These are phyloP conservation scores for Mobula hypostoma DNA, from an alignment of 2,113 vertebrate genomes.

Conservation along the genomic window DNA sequence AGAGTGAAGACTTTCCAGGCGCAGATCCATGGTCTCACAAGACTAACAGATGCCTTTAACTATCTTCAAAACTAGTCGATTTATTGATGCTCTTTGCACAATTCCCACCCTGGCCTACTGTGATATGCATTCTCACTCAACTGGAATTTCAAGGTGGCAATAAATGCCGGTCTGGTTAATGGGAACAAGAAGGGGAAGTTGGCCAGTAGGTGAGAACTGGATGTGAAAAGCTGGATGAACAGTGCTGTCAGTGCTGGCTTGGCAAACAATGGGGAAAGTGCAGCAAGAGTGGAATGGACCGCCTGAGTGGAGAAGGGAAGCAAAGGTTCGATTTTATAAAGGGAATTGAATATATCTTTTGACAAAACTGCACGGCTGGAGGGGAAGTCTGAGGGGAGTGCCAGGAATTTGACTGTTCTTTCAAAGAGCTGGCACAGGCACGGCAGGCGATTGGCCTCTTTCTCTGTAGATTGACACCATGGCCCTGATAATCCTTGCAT, in stretches of 20 bases:
- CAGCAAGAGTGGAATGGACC: no score
- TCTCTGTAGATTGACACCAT: background rate
- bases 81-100: background rate
- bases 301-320: background rate
- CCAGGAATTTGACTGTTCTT: background rate
- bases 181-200: background rate
- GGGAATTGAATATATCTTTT: background rate
- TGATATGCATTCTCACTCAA: background rate
- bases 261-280: background rate
- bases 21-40: no score
- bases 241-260: background rate
- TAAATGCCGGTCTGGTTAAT: background rate
- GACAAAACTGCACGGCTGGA: background rate
- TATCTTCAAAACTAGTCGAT: background rate
- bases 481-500: background rate
- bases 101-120: background rate
- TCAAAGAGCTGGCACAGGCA: background rate
- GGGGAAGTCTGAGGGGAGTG: no score
- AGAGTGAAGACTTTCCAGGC: no score
- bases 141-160: background rate
- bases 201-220: background rate
- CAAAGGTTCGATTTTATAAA: background rate
- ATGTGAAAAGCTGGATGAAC: background rate
- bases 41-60: no score
- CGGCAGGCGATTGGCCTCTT: background rate